A percentile compares a stretch with the other conserved stretches of the same genome.
Conservation (phyloP, 2,888 invertebrate species). For the Heliconius charithonia region DNA sequence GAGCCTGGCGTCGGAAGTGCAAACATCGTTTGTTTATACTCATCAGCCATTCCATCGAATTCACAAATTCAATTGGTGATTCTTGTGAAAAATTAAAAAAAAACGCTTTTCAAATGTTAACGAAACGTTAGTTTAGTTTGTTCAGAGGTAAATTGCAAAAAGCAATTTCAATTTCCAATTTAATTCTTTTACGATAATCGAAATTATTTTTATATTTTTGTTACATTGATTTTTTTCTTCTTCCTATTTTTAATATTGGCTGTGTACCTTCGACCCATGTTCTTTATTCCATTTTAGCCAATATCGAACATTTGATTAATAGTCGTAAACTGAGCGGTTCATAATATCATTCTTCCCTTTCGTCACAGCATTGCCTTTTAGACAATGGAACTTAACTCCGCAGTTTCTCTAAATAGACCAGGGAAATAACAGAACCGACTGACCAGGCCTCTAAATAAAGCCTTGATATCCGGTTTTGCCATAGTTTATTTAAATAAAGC, state of each 20-base stretch:
- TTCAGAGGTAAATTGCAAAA: background rate
- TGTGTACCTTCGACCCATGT: too few relatives aligned
- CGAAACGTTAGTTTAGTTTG: conserved; percentile 20
- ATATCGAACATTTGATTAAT: too few relatives aligned
- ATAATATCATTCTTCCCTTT: background rate
- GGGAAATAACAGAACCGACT: background rate
- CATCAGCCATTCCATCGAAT: conserved; percentile 40
- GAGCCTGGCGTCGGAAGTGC: conserved; percentile 46
- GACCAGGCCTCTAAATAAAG: background rate
- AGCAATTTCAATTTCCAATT: conserved; percentile 9
- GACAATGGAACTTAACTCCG: background rate
- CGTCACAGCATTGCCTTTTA: background rate
- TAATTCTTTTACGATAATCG: background rate
- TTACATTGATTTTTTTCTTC: background rate
- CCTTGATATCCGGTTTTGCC: background rate
- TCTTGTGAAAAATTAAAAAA: conserved; percentile 40
- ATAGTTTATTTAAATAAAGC: background rate
- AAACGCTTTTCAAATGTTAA: background rate
- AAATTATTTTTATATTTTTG: background rate
- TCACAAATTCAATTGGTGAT: conserved; percentile 42
- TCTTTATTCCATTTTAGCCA: too few relatives aligned
- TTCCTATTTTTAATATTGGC: background rate
- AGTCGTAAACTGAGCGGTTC: too few relatives aligned
- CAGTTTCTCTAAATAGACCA: background rate
- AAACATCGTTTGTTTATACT: conserved; percentile 50